Evolutionary conservation across 2,797 vertebrate genomes (phyloP).

Genomic region (Halcyon smyrnensis): DNA sequence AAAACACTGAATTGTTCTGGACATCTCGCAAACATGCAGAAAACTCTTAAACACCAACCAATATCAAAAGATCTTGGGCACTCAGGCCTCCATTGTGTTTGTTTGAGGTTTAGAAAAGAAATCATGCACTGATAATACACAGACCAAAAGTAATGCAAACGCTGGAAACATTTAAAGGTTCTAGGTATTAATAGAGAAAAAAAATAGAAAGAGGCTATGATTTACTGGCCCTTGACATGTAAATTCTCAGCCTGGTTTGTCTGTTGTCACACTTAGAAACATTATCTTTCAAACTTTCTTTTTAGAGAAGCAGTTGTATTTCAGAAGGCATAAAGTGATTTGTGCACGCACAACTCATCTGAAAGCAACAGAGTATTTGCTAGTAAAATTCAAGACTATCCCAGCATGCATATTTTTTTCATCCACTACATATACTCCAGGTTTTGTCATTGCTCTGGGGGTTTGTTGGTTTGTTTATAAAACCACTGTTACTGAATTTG

Average conservation of each 20-base stretch:
- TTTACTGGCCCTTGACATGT: neutral
- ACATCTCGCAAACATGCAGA: neutral
- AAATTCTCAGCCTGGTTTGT: neutral
- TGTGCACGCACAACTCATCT: neutral
- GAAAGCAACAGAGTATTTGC: neutral
- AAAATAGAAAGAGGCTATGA: neutral
- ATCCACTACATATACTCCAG: neutral
- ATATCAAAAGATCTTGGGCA: neutral
- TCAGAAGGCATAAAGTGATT: neutral
- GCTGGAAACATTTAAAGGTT: neutral
- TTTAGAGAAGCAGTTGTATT: neutral
- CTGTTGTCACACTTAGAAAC: neutral
- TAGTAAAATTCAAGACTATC: neutral
- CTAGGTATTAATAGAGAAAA: neutral
- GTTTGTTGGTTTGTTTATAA: neutral
- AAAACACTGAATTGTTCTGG: neutral
- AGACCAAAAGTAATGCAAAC: neutral
- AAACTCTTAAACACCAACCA: neutral
- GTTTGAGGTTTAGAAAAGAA: neutral
- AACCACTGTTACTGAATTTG: neutral
- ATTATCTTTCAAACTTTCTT: neutral
- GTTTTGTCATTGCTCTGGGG: neutral
- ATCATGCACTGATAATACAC: neutral
- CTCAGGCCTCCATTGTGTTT: neutral
- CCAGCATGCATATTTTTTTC: neutral